Conservation (phyloP, 2,797 vertebrate genomes). For the Myotis findleyi region DNA sequence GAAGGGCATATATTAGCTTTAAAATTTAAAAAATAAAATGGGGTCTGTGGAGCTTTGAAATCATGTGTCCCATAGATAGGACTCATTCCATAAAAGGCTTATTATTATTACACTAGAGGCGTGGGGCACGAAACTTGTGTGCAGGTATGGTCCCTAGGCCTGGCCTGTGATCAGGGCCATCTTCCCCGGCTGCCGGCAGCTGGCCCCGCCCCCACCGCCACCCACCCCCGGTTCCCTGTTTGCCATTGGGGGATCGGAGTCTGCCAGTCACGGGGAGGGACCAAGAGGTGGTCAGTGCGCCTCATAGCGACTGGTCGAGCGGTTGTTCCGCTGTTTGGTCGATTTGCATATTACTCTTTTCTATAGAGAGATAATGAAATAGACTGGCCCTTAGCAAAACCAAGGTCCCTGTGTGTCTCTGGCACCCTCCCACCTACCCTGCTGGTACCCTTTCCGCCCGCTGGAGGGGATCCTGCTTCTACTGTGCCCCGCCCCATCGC, state of each 20-base stretch:
- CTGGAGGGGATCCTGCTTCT: not conserved
- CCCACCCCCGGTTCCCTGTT: too few relatives aligned
- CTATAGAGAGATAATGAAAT: not conserved
- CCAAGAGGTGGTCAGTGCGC: too few relatives aligned
- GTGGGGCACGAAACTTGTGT: fast-evolving
- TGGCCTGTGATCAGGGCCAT: too few relatives aligned
- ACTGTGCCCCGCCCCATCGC: not conserved
- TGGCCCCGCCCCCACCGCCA: fast-evolving
- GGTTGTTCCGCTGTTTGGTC: fast-evolving
- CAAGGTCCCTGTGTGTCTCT: not conserved
- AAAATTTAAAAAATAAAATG: not conserved
- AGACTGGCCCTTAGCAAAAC: not conserved
- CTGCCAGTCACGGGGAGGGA: too few relatives aligned
- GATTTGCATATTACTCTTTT: not conserved
- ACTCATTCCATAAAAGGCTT: not conserved
- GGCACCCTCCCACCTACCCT: not conserved
- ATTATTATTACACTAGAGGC: not conserved
- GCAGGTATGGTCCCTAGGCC: too few relatives aligned
- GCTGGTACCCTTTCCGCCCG: not conserved
- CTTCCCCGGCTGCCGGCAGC: too few relatives aligned
- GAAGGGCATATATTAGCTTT: not conserved
- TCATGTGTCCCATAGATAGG: not conserved
- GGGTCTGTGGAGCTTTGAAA: not conserved
- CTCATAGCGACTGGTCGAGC: too few relatives aligned
- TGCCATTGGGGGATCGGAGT: too few relatives aligned